Percentiles rank a stretch among this genome's conserved stretches.
Conservation (phyloP, 2,113 vertebrate genomes). For the Heliornis fulica region DNA sequence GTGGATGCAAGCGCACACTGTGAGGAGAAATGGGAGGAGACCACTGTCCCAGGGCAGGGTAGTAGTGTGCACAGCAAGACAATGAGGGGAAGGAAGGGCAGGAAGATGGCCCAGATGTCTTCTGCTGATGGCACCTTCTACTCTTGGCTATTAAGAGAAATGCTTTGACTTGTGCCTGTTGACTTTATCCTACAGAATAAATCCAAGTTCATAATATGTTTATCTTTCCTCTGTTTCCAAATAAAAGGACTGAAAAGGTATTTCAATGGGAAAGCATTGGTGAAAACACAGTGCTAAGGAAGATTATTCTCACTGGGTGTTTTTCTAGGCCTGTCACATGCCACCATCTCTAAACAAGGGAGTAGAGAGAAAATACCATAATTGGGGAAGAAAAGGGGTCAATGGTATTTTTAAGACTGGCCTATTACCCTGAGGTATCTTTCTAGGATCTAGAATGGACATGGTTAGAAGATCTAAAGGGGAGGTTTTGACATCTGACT, state of each 20-base stretch:
- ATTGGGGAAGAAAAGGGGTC: background rate
- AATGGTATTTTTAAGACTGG: background rate
- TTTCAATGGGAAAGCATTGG: background rate
- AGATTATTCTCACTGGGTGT: background rate
- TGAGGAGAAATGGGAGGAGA: background rate
- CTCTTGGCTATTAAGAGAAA: background rate
- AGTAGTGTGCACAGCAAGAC: background rate
- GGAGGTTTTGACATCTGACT: background rate
- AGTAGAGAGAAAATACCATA: background rate
- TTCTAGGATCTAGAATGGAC: background rate
- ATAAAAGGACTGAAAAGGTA: background rate
- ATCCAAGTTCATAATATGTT: background rate
- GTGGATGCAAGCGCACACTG: slow-evolving; percentile 81
- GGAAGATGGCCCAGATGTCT: background rate
- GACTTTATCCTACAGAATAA: background rate
- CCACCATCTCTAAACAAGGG: background rate
- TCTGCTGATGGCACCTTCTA: background rate
- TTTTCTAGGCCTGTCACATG: background rate
- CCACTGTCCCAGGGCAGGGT: background rate
- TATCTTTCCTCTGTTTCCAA: background rate
- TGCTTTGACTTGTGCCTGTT: background rate
- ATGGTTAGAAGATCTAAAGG: accelerated
- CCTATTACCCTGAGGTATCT: background rate
- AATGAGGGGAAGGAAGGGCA: background rate
- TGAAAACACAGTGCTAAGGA: background rate